These are phyloP conservation scores for Notoglanidium macrostoma DNA, from an alignment of 2,797 vertebrate genomes.

Conservation along the genomic window DNA sequence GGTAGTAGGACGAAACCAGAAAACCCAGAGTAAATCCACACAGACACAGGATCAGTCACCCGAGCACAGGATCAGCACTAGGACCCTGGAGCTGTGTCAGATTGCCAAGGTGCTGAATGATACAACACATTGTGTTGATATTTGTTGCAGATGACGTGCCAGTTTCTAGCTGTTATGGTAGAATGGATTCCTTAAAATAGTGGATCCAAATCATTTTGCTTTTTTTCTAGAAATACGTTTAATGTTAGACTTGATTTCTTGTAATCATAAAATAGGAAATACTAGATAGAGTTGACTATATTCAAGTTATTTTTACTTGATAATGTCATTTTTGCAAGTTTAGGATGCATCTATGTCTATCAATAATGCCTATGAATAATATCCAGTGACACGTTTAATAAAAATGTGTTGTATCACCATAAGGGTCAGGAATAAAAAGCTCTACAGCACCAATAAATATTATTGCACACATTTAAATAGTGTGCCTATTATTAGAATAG, in stretches of 20 bases:
- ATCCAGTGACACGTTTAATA: neutral
- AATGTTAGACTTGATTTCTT: too few relatives aligned
- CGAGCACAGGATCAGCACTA: neutral
- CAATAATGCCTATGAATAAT: neutral
- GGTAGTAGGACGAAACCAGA: neutral
- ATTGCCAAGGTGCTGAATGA: conserved; percentile 11
- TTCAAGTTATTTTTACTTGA: neutral
- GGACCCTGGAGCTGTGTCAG: neutral
- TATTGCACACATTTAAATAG: neutral
- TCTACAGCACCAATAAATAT: neutral
- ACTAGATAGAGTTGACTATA: too few relatives aligned
- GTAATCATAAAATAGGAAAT: neutral
- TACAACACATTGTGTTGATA: neutral
- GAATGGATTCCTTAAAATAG: neutral
- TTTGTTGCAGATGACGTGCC: neutral
- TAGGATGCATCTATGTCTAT: neutral
- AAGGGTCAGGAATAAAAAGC: neutral
- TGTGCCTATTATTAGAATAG: neutral
- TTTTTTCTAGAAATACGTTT: too few relatives aligned
- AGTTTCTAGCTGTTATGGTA: neutral
- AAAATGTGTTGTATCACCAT: neutral
- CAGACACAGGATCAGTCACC: neutral
- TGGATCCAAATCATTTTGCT: too few relatives aligned
- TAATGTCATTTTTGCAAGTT: neutral
- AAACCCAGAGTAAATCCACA: neutral